phyloP scores from a whole-genome alignment of 2,113 vertebrate species.

The Chaetodon trifascialis region DNA sequence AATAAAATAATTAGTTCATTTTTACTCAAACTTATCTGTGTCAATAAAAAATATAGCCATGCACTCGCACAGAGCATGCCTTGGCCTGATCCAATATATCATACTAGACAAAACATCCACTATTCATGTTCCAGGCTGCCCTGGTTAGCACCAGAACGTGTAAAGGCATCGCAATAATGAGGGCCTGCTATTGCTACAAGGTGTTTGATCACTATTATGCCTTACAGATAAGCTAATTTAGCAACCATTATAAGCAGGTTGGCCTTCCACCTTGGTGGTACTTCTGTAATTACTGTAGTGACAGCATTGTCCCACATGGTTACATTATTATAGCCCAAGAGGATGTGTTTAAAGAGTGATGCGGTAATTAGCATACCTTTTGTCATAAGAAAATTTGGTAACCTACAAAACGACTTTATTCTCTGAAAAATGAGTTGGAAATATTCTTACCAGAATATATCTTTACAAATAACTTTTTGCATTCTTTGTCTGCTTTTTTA shows the following conservation, averaged over 20 bases:
- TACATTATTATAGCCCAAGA: conserved; percentile 53
- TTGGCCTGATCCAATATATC: conserved; percentile 51
- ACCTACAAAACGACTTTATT: conserved; percentile 52
- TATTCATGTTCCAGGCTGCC: conserved; percentile 37
- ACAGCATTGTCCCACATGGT: conserved; percentile 59
- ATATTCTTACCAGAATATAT: conserved; percentile 22
- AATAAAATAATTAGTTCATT: conserved; percentile 81
- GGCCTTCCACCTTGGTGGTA: conserved; percentile 62
- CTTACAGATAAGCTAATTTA: conserved; percentile 72
- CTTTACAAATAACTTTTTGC: conserved; percentile 31
- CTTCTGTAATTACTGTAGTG: conserved; percentile 68
- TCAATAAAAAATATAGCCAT: conserved; percentile 77
- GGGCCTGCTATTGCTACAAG: conserved; percentile 55
- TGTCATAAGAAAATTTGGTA: conserved; percentile 44
- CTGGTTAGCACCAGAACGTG: conserved; percentile 40
- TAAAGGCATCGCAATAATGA: conserved; percentile 52
- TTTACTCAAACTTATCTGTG: conserved; percentile 83
- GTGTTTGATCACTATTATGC: conserved; percentile 69
- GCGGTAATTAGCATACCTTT: conserved; percentile 47
- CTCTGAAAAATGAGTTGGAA: conserved; percentile 32
- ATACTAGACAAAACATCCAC: conserved; percentile 53
- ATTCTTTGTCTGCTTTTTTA: conserved; percentile 3
- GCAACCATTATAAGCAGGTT: conserved; percentile 64
- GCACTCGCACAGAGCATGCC: conserved; percentile 23
- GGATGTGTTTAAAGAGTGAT: conserved; percentile 55